Conservation (phyloP, 2,113 vertebrate genomes). For the Anhinga rufa region DNA sequence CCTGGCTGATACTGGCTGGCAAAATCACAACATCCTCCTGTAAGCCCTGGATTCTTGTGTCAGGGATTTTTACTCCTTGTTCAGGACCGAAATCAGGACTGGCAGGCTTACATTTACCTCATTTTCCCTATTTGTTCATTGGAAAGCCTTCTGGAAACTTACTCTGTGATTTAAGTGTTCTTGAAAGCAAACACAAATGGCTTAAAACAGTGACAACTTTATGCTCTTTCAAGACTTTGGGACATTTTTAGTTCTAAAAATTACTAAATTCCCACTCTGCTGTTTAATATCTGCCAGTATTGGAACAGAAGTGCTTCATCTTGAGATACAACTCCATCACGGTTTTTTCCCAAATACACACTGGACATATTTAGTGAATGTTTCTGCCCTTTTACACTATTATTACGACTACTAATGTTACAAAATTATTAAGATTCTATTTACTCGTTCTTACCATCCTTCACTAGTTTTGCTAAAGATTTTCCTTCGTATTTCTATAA, state of each 20-base stretch:
- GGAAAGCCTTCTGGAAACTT: background rate
- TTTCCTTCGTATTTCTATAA: background rate
- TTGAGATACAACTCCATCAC: background rate
- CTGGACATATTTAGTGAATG: background rate
- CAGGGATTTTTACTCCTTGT: background rate
- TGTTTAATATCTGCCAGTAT: background rate
- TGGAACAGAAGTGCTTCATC: background rate
- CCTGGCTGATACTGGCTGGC: background rate
- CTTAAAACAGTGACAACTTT: background rate
- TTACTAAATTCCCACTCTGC: background rate
- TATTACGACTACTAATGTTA: background rate
- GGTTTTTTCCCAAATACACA: background rate
- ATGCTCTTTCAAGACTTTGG: background rate
- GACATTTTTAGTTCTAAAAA: background rate
- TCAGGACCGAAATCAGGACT: background rate
- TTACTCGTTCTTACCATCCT: background rate
- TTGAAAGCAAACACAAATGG: background rate
- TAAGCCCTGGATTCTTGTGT: background rate
- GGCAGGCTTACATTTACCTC: background rate
- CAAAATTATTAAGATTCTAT: background rate
- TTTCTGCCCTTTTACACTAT: background rate
- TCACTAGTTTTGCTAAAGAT: background rate
- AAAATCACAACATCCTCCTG: background rate
- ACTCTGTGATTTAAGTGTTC: background rate
- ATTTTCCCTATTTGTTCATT: background rate